Evolutionary conservation across 2,113 vertebrate genomes (phyloP).

Genomic region (Podarcis raffonei): DNA sequence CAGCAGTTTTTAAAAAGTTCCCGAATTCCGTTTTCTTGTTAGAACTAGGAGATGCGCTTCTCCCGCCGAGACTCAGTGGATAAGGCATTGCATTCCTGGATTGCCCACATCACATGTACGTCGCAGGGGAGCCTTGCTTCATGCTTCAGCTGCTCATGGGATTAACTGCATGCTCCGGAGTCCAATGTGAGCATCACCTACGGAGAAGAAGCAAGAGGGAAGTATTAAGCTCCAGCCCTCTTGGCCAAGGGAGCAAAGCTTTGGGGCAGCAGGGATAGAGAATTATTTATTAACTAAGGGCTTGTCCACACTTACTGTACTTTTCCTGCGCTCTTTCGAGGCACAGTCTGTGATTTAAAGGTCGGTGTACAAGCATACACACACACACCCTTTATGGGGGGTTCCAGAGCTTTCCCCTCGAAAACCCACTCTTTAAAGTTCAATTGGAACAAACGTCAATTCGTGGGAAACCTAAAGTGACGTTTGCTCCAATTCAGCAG

Average conservation of each 20-base stretch:
- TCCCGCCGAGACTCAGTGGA: slow-evolving; percentile 8
- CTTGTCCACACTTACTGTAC: too few relatives aligned
- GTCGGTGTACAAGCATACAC: too few relatives aligned
- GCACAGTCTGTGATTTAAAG: too few relatives aligned
- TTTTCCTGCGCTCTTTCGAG: too few relatives aligned
- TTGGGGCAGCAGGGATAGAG: slow-evolving; percentile 1
- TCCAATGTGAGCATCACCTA: slow-evolving; percentile 39
- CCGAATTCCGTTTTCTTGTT: slow-evolving; percentile 11
- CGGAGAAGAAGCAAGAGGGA: slow-evolving; percentile 43
- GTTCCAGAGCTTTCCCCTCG: too few relatives aligned
- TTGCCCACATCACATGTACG: slow-evolving; percentile 10
- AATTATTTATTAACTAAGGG: background rate
- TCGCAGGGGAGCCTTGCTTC: slow-evolving; percentile 1
- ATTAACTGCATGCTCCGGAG: slow-evolving; percentile 8
- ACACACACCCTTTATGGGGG: too few relatives aligned
- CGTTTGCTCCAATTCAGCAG: too few relatives aligned
- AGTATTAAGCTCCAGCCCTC: slow-evolving; percentile 47
- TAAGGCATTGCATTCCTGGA: slow-evolving; percentile 3
- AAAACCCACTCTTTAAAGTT: too few relatives aligned
- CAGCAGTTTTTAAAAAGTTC: background rate
- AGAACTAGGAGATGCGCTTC: background rate
- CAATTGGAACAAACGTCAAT: too few relatives aligned
- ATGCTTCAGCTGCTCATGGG: slow-evolving; percentile 42
- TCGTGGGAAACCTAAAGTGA: too few relatives aligned
- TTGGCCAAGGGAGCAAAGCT: slow-evolving; percentile 28